A percentile compares a stretch with the other conserved stretches of the same genome.
phyloP scores from a whole-genome alignment of 2,888 invertebrate genomes.

The Acheta domesticus region DNA sequence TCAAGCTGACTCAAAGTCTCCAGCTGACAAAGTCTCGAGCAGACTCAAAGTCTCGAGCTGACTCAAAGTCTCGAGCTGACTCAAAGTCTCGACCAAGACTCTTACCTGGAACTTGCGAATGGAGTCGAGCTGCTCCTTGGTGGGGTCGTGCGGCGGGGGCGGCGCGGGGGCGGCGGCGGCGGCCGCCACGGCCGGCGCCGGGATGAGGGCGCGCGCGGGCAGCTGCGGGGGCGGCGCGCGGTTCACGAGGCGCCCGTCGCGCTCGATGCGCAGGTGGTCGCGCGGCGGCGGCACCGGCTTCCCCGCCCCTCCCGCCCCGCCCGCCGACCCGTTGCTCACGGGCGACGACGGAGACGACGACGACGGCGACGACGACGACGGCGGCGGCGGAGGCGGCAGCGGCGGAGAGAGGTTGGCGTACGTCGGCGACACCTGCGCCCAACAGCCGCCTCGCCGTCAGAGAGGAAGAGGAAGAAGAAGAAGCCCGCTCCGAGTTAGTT shows the following conservation, averaged over 20 bases:
- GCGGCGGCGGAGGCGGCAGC: not conserved
- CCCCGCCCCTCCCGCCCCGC: conserved; percentile 30
- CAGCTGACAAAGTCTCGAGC: too few species aligned
- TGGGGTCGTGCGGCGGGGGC: conserved; percentile 58
- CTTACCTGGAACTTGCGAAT: conserved; percentile 90
- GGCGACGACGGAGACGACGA: too few species aligned
- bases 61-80: too few species aligned
- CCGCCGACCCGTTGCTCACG: not conserved
- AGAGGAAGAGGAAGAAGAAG: too few species aligned
- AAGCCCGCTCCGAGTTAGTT: not conserved
- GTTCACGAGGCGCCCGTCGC: conserved; percentile 60
- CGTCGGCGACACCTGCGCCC: not conserved
- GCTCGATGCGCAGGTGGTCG: conserved; percentile 62
- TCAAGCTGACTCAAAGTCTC: too few species aligned
- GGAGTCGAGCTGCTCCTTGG: conserved; percentile 84
- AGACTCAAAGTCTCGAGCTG: too few species aligned
- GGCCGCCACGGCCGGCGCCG: conserved; percentile 52
- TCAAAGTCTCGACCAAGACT: too few species aligned
- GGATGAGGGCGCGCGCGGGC: conserved; percentile 47
- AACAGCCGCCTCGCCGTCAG: not conserved
- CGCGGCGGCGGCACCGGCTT: conserved; percentile 62
- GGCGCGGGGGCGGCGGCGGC: conserved; percentile 42
- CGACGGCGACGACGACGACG: not conserved
- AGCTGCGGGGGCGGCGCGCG: conserved; percentile 60
- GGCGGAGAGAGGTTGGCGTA: not conserved